Evolutionary conservation across 2,797 vertebrate species (phyloP), one percentile per base, ranked within the genome.

Genomic region (Enteromius treurensis): DNA sequence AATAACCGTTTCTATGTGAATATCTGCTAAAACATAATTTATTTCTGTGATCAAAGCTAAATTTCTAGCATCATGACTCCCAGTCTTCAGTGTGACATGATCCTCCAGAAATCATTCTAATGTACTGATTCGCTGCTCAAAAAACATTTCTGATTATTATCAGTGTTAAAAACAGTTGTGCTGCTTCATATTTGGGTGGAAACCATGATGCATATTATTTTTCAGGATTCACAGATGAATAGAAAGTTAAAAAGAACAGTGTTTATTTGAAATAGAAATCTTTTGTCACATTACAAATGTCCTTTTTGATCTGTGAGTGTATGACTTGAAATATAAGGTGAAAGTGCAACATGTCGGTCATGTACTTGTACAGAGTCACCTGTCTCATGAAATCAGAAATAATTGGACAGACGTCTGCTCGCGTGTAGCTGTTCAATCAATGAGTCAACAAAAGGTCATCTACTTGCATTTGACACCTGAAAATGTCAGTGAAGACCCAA

Each of bases 301-400:
- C 5, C 14, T 69, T 69, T 23, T n/a, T 26, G n/a, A 11, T 67
- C 19, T 60, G 26, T 29, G 58, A 45, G 21, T 42, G 11, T 14
- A 14, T 13, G 4, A 49, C 15, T n/a, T 78, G 5, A 64, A 62
- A 62, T 42, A 47, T 32, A 5, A 79, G 47, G 32, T 9, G 47
- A 67, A 67, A 67, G 45, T 65, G 8, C 2, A n/a, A 5, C 3
- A 1, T 64, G 40, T 77, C 40, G 51, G 10, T 14, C 19, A 37
- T 79, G 19, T 65, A 13, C n/a, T 69, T 71, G 2, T 23, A 79
- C 21, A 14, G 32, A 53, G 34, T 69, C n/a, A 51, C 21, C 23
- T 55, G 49, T 69, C 78, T 21, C 34, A 69, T 58, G 23, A 34
- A 55, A 69, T 80, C 78, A 64, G 68, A 73, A 69, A 64, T 60